Evolutionary conservation across 2,797 vertebrate species (phyloP).

Genomic region (Sciaenops ocellatus): DNA sequence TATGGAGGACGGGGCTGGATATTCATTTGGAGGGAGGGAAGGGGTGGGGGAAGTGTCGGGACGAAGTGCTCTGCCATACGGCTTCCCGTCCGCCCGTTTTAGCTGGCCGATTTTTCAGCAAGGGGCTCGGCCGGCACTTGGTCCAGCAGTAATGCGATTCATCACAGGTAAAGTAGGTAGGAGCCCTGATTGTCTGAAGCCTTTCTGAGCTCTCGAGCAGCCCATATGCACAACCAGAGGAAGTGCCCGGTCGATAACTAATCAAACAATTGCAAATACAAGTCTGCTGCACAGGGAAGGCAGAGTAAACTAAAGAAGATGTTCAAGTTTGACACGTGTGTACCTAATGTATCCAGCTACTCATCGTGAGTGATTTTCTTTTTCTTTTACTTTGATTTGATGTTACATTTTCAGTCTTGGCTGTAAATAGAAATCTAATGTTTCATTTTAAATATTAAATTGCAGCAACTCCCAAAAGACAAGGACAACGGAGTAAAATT

Average conservation of each 20-base stretch:
- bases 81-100: conserved; percentile 71
- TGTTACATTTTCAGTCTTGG: conserved; percentile 10
- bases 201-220: conserved; percentile 51
- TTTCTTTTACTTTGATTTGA: conserved; percentile 19
- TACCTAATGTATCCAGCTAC: conserved; percentile 16
- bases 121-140: conserved; percentile 60
- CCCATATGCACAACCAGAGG: conserved; percentile 38
- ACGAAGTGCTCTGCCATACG: conserved; percentile 69
- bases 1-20: conserved; percentile 78
- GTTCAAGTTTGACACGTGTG: conserved; percentile 17
- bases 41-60: conserved; percentile 64
- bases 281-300: conserved; percentile 6
- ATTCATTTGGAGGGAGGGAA: conserved; percentile 75
- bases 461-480: conserved; percentile 16
- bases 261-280: conserved; percentile 66
- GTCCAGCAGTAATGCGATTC: conserved; percentile 70
- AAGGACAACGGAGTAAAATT: conserved; percentile 1
- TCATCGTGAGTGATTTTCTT: conserved; percentile 8
- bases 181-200: conserved; percentile 59
- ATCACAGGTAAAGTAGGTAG: conserved; percentile 80
- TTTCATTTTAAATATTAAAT: conserved; percentile 24
- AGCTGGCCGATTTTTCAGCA: conserved; percentile 76
- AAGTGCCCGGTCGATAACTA: conserved; percentile 51
- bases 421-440: conserved; percentile 3
- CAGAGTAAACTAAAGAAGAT: conserved; percentile 24